Percentiles rank a stretch among this genome's conserved stretches.
Conservation (phyloP, 2,113 vertebrate genomes). For the Perca flavescens region DNA sequence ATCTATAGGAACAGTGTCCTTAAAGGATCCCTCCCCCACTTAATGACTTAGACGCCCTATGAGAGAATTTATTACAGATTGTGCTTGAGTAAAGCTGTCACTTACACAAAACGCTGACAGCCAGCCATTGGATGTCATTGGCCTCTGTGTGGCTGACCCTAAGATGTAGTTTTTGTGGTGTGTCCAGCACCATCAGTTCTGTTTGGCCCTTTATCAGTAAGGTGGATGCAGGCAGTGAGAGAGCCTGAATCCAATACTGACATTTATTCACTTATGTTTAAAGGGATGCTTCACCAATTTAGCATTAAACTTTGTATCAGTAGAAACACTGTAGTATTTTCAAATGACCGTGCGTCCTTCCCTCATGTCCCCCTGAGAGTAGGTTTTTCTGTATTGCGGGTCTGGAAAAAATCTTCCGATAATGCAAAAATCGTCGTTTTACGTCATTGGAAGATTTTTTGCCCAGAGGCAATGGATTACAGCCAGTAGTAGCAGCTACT, state of each 20-base stretch:
- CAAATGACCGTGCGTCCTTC: no score
- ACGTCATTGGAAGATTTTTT: no score
- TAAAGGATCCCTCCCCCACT: constrained; percentile 3
- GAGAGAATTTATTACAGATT: constrained; percentile 16
- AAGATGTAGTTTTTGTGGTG: constrained; percentile 2
- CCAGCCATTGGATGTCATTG: constrained; percentile 9
- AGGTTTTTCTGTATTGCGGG: no score
- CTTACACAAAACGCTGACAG: constrained; percentile 3
- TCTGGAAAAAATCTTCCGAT: no score
- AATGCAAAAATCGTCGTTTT: no score
- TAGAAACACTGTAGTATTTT: no score
- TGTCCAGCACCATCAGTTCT: constrained; percentile 8
- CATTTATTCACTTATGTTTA: background rate
- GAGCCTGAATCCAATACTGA: background rate
- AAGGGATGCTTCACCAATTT: no score
- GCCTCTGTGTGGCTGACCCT: background rate
- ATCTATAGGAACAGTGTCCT: constrained; percentile 3
- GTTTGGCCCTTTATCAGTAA: constrained; percentile 5
- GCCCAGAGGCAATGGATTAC: no score
- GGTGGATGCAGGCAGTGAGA: constrained; percentile 4
- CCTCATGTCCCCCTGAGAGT: no score
- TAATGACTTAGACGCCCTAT: constrained; percentile 5
- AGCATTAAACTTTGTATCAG: no score
- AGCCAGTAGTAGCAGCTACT: no score
- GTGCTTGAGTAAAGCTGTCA: constrained; percentile 19